Base-by-base conservation (phyloP, 2,113 vertebrate genomes). In the Oncorhynchus masou region DNA sequence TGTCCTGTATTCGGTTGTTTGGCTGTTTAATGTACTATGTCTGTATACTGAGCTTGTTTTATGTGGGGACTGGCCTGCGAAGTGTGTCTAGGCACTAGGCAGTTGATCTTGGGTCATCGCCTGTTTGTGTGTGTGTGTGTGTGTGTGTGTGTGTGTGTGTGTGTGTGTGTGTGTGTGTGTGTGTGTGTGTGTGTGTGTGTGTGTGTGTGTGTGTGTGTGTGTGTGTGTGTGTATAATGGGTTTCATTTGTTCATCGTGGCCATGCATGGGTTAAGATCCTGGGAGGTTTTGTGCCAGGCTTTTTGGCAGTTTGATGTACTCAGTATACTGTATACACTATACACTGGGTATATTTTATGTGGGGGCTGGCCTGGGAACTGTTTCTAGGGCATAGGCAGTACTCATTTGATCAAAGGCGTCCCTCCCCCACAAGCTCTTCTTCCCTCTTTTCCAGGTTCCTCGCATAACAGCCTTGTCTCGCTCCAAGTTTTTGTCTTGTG, bases 381-480 rank as follows among this genome's bases (percentile, higher is more conserved):
- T 51, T 9, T 51, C 49, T 51, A 51, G 49, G 49, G 49, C 39
- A 39, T 73, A 73, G 72, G 79, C 70, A 62, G 27, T 74, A 24
- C 71, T 16, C 59, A 78, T 79, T 88, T 74, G 82, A 59, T 83
- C 69, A 31, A 49, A 15, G 34, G 31, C 24, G 19, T 73, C 69
- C 51, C 59, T 62, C 72, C 59, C n/a, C 72, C 39, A 20, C 66
- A 78, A 74, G 76, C 34, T 73, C 48, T 73, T 31, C 57, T 51
- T 81, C 6, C 54, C 54, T 71, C 80, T 73, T 70, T 79, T 75
- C 78, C 71, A 59, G 71, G 13, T 12, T 8, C 7, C 64, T 66
- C 64, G 64, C n/a, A 62, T 54, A 62, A 22, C 24, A 66, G 64
- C 64, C 25, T 13, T 31, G 64, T 66, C 24, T 66, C 6, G 29